Conservation (phyloP, 2,888 invertebrate species). For the Sthenelais limicola region DNA sequence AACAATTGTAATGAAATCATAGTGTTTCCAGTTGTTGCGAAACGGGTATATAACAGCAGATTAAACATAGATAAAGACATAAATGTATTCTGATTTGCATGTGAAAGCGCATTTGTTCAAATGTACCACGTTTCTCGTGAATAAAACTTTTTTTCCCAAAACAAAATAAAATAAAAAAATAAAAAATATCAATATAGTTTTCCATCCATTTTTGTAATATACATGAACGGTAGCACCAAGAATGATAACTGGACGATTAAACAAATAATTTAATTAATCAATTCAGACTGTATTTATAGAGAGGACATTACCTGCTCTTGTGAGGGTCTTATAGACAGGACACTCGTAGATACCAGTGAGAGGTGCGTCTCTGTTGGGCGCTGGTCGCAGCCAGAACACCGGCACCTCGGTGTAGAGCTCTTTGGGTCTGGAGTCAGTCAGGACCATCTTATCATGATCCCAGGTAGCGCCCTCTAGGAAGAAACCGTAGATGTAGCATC, state of each 20-base stretch:
- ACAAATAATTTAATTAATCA: background rate
- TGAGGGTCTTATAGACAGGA: constrained; percentile 80
- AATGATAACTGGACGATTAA: background rate
- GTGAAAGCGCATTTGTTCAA: too few relatives aligned
- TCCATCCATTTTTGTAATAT: too few relatives aligned
- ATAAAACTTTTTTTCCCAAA: too few relatives aligned
- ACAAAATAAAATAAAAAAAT: too few relatives aligned
- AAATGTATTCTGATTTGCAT: too few relatives aligned
- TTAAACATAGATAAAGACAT: too few relatives aligned
- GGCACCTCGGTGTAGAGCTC: constrained; percentile 78
- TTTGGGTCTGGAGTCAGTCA: constrained; percentile 71
- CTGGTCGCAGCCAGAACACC: constrained; percentile 81
- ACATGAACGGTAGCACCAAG: too few relatives aligned
- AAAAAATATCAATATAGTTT: too few relatives aligned
- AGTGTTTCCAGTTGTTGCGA: too few relatives aligned
- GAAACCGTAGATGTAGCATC: constrained; percentile 72
- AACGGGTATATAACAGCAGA: too few relatives aligned
- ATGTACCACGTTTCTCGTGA: too few relatives aligned
- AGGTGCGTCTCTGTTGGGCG: constrained; percentile 76
- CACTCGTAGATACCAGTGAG: constrained; percentile 75
- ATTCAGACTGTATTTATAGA: background rate
- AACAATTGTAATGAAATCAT: too few relatives aligned
- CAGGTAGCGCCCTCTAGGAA: constrained; percentile 71
- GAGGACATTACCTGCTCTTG: constrained; percentile 73
- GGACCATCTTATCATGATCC: constrained; percentile 59